Conservation (phyloP, 2,113 vertebrate genomes). For the Sminthopsis crassicaudata region DNA sequence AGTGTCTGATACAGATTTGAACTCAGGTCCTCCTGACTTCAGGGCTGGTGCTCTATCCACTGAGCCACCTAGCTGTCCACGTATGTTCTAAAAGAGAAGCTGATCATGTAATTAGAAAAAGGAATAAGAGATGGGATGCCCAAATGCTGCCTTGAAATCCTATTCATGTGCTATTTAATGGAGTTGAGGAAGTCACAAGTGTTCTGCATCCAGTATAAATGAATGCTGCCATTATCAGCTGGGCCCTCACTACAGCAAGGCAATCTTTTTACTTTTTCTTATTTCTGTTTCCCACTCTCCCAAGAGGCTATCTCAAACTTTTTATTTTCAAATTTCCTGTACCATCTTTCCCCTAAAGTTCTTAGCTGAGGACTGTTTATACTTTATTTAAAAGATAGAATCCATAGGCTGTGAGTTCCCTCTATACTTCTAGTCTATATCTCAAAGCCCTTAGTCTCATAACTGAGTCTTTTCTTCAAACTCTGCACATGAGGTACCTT, state of each 20-base stretch:
- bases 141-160: neutral
- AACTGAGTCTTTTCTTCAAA: neutral
- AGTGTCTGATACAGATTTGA: too few species aligned
- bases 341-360: neutral
- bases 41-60: too few species aligned
- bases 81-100: neutral
- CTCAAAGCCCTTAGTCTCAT: neutral
- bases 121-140: neutral
- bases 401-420: neutral
- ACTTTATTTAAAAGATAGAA: neutral
- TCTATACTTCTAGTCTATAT: neutral
- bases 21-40: too few species aligned
- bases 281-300: neutral
- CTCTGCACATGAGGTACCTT: neutral
- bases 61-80: too few species aligned
- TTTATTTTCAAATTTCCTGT: neutral
- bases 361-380: neutral
- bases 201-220: neutral
- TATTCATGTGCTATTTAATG: neutral
- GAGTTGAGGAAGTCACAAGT: neutral
- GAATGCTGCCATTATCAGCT: neutral
- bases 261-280: neutral
- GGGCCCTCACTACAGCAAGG: neutral
- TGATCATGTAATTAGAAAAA: neutral
- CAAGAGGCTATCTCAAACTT: neutral